Conservation (phyloP, 23 tunicate species). For the Halocynthia aurantium region DNA sequence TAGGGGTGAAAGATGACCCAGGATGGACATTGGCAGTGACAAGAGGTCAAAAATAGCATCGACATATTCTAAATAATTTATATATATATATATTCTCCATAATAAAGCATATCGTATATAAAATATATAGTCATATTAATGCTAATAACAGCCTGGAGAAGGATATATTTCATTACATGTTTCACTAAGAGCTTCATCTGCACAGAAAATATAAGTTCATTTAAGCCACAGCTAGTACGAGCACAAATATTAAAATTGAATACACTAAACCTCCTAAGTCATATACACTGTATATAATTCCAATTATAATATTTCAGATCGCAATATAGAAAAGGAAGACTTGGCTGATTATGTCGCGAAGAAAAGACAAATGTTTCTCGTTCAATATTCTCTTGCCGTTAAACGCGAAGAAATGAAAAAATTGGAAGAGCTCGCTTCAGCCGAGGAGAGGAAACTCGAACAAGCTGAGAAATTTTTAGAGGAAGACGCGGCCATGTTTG, state of each 20-base stretch:
- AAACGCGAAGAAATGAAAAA: conserved; percentile 94
- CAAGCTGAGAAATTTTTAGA: conserved; percentile 88
- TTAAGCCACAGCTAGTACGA: no score
- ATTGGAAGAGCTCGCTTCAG: conserved; percentile 83
- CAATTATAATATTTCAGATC: conserved; percentile 35
- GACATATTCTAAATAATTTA: background rate
- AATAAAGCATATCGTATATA: no score
- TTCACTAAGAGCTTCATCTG: no score
- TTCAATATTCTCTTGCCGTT: conserved; percentile 86
- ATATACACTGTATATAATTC: background rate
- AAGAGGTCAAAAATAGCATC: conserved; percentile 37
- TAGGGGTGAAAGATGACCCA: conserved; percentile 76
- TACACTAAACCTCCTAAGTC: no score
- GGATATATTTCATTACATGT: no score
- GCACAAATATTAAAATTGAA: no score
- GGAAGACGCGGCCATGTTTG: conserved; percentile 97
- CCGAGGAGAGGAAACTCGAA: conserved; percentile 88
- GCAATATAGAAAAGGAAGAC: conserved; percentile 86
- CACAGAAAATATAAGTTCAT: no score
- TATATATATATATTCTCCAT: background rate
- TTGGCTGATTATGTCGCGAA: conserved; percentile 75
- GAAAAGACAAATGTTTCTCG: conserved; percentile 94
- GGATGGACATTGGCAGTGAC: conserved; percentile 87
- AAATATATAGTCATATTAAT: no score
- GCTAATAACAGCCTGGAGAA: no score